These are phyloP conservation scores for Lagothrix lagotricha DNA, from an alignment of 2,797 vertebrate genomes.

Conservation along the genomic window DNA sequence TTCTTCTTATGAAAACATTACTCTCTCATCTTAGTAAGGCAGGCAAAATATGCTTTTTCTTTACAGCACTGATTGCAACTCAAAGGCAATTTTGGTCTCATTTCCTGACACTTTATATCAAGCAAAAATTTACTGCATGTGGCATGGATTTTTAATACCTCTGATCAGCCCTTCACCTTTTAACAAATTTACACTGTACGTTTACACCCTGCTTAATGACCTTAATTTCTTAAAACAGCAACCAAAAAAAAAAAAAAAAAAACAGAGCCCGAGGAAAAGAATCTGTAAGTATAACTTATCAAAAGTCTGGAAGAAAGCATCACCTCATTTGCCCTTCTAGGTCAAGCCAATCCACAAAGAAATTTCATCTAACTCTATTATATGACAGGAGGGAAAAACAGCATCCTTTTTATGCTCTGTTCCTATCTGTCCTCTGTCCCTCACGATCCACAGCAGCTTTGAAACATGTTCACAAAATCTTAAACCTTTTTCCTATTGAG, in stretches of 20 bases:
- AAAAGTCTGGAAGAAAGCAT: background rate
- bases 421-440: background rate
- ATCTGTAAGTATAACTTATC: background rate
- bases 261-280: background rate
- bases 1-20: constrained; percentile 53
- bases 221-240: constrained; percentile 9
- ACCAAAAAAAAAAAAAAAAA: background rate
- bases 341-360: background rate
- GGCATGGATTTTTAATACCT: constrained; percentile 36
- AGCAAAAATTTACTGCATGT: constrained; percentile 32
- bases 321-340: background rate
- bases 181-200: background rate
- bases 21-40: constrained; percentile 42
- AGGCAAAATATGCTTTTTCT: constrained; percentile 58
- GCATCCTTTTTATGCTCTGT: accelerated
- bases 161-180: background rate
- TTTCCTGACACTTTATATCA: constrained; percentile 48
- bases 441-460: background rate
- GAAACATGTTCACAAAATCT: background rate
- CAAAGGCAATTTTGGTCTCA: constrained; percentile 43
- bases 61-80: constrained; percentile 31
- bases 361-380: background rate
- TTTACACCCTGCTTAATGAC: background rate
- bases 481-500: background rate
- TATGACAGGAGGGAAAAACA: background rate